Percentiles rank a stretch among this genome's conserved stretches.
phyloP scores from a whole-genome alignment of 2,113 vertebrate genomes.

The Rattus rattus region DNA sequence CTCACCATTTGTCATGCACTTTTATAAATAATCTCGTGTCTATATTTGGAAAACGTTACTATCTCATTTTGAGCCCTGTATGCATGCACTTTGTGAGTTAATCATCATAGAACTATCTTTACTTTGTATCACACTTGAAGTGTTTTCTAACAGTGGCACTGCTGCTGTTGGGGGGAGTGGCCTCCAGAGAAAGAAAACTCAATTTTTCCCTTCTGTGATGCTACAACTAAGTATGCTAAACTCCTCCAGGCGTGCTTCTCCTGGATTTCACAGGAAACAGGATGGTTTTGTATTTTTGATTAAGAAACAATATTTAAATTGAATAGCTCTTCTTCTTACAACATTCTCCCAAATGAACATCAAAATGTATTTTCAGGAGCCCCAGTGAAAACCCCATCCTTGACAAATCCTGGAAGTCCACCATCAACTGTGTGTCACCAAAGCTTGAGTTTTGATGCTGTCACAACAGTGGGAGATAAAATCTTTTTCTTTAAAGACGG shows the following conservation, averaged over 20 bases:
- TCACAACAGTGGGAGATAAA: conserved; percentile 87
- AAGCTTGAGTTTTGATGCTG: conserved; percentile 88
- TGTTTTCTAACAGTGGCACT: not conserved
- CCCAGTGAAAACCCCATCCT: not conserved
- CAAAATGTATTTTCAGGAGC: conserved; percentile 78
- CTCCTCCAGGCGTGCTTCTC: not conserved
- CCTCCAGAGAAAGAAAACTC: not conserved
- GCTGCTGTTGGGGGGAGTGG: not conserved
- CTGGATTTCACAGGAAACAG: not conserved
- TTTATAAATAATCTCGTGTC: not conserved
- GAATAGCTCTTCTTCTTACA: not conserved
- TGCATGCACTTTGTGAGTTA: not conserved
- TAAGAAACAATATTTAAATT: not conserved
- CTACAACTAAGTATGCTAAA: not conserved
- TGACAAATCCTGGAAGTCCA: not conserved
- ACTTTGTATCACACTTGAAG: not conserved
- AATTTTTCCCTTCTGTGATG: not conserved
- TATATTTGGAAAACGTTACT: not conserved
- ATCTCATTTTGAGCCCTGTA: not conserved
- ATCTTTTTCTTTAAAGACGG: conserved; percentile 91
- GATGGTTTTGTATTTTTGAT: conserved; percentile 17
- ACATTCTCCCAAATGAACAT: conserved; percentile 43
- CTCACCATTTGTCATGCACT: not conserved
- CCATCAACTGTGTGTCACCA: conserved; percentile 83
- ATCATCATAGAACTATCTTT: not conserved